phyloP scores from a whole-genome alignment of 2,113 vertebrate genomes.

The Camelus dromedarius region DNA sequence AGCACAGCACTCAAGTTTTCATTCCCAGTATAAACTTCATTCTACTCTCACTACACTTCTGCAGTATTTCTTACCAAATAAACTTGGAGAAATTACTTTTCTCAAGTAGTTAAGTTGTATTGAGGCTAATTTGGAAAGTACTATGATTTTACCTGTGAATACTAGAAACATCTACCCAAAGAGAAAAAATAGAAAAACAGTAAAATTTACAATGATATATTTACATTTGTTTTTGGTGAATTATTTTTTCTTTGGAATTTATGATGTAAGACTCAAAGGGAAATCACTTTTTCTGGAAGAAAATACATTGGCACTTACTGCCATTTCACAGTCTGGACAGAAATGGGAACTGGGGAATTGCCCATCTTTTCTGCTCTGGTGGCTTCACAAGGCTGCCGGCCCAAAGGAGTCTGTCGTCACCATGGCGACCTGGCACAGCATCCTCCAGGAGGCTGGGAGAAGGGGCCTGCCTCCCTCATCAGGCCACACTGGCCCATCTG shows the following conservation, averaged over 20 bases:
- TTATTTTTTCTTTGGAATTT: conserved; percentile 44
- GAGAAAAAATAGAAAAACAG: not conserved
- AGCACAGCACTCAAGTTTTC: not conserved
- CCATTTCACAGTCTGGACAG: conserved; percentile 68
- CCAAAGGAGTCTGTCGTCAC: conserved; percentile 61
- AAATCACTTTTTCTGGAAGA: conserved; percentile 56
- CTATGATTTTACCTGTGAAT: conserved; percentile 5
- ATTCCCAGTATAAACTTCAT: not conserved
- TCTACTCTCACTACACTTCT: accelerated
- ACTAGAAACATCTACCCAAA: not conserved
- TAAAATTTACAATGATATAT: not conserved
- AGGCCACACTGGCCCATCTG: not conserved
- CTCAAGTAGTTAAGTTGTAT: not conserved
- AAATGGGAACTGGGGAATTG: conserved; percentile 20
- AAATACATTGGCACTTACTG: conserved; percentile 64
- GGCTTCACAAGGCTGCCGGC: conserved; percentile 36
- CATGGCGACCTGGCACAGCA: conserved; percentile 59
- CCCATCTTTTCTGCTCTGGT: conserved; percentile 59
- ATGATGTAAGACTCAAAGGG: not conserved
- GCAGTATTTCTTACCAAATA: not conserved
- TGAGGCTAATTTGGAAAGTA: not conserved
- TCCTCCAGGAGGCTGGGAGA: not conserved
- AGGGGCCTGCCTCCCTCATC: not conserved
- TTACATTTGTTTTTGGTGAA: not conserved
- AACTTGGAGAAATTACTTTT: not conserved